These are phyloP conservation scores for Heterochromis multidens DNA, from an alignment of 2,113 vertebrate genomes.

Conservation along the genomic window DNA sequence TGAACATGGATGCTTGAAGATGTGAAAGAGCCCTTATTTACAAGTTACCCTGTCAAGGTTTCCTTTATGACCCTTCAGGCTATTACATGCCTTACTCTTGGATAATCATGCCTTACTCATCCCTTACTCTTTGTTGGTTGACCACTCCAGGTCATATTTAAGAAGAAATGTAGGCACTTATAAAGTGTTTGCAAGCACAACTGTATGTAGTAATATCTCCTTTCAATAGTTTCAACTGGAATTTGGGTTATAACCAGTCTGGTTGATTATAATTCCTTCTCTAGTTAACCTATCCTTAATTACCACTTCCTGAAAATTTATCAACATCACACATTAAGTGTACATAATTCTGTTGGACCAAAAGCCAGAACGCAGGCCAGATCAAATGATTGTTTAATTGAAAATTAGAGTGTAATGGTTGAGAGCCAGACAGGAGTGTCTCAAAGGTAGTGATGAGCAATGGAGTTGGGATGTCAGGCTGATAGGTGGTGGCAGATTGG, in stretches of 20 bases:
- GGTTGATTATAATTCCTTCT: neutral
- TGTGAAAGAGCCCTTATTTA: too few relatives aligned
- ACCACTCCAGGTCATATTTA: neutral
- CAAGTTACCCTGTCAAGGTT: too few relatives aligned
- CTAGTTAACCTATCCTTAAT: neutral
- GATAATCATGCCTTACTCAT: too few relatives aligned
- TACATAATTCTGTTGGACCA: accelerated
- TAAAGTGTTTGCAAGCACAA: neutral
- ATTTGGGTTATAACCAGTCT: neutral
- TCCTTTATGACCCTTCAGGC: too few relatives aligned
- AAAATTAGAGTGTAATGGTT: neutral
- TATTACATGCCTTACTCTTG: too few relatives aligned
- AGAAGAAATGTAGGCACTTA: neutral
- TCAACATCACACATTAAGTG: neutral
- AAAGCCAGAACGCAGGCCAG: neutral
- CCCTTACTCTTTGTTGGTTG: too few relatives aligned
- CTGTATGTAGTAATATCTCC: too few relatives aligned
- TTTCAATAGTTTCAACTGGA: neutral
- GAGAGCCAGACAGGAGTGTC: too few relatives aligned
- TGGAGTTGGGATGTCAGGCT: too few relatives aligned
- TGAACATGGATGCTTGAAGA: neutral
- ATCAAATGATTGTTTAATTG: neutral
- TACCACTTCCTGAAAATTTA: neutral
- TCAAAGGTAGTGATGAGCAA: too few relatives aligned
- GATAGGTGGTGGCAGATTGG: too few relatives aligned